These are phyloP conservation scores for Lanistes nyassanus DNA, from an alignment of 1,140 invertebrate species.

Conservation along the genomic window DNA sequence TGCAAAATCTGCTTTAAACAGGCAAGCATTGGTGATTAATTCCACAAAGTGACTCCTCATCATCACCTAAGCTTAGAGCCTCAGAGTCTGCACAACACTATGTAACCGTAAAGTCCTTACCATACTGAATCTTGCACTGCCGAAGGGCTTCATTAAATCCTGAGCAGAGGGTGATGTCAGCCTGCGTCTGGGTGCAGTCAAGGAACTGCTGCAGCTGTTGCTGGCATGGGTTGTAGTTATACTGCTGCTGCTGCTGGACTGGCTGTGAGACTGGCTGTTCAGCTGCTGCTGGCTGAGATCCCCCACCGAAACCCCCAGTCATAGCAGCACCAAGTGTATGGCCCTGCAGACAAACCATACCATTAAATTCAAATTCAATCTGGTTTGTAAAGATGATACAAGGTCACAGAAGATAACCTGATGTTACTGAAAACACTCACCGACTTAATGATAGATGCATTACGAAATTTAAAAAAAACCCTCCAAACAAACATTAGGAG, in stretches of 20 bases:
- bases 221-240: slow-evolving; percentile 59
- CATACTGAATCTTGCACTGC: slow-evolving; percentile 60
- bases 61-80: too few species aligned
- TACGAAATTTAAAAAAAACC: too few species aligned
- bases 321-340: slow-evolving; percentile 62
- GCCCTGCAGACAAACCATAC: slow-evolving; percentile 46
- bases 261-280: slow-evolving; percentile 31
- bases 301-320: slow-evolving; percentile 50
- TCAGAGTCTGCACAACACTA: too few species aligned
- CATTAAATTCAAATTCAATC: neutral
- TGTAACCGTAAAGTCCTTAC: slow-evolving; percentile 35
- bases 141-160: slow-evolving; percentile 65
- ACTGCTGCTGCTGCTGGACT: slow-evolving; percentile 41
- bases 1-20: too few species aligned
- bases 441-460: neutral
- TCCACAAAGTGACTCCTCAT: too few species aligned
- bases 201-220: slow-evolving; percentile 67
- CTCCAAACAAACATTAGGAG: too few species aligned
- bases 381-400: neutral
- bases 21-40: too few species aligned
- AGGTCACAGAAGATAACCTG: too few species aligned
- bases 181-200: slow-evolving; percentile 63
- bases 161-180: slow-evolving; percentile 62
- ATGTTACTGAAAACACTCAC: too few species aligned
- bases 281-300: slow-evolving; percentile 27